Conservation (phyloP, 2,888 invertebrate species). For the Deilephila elpenor region DNA sequence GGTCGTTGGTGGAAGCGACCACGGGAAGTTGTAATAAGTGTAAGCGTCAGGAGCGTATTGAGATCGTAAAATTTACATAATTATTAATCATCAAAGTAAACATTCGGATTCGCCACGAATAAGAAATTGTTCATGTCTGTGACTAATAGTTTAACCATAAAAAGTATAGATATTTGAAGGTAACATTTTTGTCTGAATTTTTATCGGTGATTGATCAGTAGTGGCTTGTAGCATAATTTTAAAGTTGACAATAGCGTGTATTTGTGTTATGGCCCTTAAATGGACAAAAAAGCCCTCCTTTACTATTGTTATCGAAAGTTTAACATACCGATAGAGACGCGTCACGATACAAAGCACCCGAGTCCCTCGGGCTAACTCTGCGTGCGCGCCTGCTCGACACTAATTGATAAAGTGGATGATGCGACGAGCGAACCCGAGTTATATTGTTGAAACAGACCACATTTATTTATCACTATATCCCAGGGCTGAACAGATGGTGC, state of each 20-base stretch:
- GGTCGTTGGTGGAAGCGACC: conserved; percentile 52
- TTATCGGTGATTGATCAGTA: neutral
- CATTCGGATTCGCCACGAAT: neutral
- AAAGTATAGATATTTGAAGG: neutral
- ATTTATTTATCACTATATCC: neutral
- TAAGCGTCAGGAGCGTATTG: conserved; percentile 16
- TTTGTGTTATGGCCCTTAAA: too few relatives aligned
- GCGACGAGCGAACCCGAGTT: conserved; percentile 39
- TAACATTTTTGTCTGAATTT: neutral
- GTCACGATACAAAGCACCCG: neutral
- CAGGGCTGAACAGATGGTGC: neutral
- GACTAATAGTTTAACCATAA: conserved; percentile 5
- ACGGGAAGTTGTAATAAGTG: conserved; percentile 57
- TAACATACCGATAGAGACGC: neutral
- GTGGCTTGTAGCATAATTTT: neutral
- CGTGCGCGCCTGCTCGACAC: conserved; percentile 25
- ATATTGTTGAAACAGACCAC: conserved; percentile 49
- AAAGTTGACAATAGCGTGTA: neutral
- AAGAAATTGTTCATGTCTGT: neutral
- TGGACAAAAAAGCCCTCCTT: too few relatives aligned
- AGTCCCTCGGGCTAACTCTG: conserved; percentile 33
- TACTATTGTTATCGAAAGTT: neutral
- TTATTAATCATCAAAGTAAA: neutral
- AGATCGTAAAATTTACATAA: neutral
- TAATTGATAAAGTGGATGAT: conserved; percentile 74